A percentile compares a stretch with the other conserved stretches of the same genome.
These are phyloP conservation scores for Cyaniris semiargus DNA, from an alignment of 2,888 invertebrate species.

Conservation along the genomic window DNA sequence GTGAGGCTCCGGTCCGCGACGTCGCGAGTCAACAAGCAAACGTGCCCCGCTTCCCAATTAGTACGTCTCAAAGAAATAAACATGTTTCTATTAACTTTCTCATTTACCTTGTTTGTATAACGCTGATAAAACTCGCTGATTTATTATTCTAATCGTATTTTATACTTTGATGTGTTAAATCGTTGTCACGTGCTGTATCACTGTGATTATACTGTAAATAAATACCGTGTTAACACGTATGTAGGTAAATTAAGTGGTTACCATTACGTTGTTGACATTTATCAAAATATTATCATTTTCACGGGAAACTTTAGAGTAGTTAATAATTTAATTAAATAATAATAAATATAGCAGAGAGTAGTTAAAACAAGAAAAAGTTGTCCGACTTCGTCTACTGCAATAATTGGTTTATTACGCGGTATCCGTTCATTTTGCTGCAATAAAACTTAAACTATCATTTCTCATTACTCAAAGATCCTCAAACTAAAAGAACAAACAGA, in stretches of 20 bases:
- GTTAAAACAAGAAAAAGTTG: too few species aligned
- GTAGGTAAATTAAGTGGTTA: not conserved
- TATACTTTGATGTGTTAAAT: not conserved
- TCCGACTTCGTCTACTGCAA: too few species aligned
- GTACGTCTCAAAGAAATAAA: constrained; percentile 61
- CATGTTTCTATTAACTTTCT: constrained; percentile 53
- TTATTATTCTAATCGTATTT: not conserved
- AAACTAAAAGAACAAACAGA: too few species aligned
- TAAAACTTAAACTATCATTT: too few species aligned
- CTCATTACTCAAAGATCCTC: too few species aligned
- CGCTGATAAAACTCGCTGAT: not conserved
- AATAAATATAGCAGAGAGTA: too few species aligned
- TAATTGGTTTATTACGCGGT: too few species aligned
- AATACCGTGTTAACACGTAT: not conserved
- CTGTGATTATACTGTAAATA: not conserved
- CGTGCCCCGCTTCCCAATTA: constrained; percentile 68
- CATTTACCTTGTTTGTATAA: constrained; percentile 38
- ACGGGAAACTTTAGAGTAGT: too few species aligned
- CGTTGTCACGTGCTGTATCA: not conserved
- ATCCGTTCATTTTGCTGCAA: too few species aligned
- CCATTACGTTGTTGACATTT: too few species aligned
- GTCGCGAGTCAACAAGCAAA: constrained; percentile 69
- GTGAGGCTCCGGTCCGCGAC: constrained; percentile 54
- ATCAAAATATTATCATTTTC: too few species aligned
- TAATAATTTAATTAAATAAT: too few species aligned